Conservation (phyloP, 2,888 invertebrate genomes). For the Lomographa bimaculata region DNA sequence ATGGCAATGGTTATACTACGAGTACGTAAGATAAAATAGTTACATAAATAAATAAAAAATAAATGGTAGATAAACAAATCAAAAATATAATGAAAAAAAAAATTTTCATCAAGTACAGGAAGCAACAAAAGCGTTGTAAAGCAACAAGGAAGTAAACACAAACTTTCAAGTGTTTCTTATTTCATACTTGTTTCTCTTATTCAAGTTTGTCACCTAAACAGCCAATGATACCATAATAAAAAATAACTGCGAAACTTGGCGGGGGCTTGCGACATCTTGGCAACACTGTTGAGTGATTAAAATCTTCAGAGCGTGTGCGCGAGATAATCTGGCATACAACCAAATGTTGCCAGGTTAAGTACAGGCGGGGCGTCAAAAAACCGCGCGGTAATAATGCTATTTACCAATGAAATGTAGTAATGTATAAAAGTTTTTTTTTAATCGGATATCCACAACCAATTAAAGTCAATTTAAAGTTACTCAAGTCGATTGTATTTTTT, state of each 20-base stretch:
- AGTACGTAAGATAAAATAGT: too few species aligned
- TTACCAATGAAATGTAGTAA: too few species aligned
- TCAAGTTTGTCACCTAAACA: slow-evolving; percentile 29
- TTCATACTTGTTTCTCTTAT: slow-evolving; percentile 19
- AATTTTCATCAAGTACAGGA: too few species aligned
- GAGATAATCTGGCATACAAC: slow-evolving; percentile 70
- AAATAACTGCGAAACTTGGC: slow-evolving; percentile 35
- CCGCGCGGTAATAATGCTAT: slow-evolving; percentile 5
- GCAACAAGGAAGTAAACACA: slow-evolving; percentile 6
- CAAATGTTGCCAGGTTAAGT: slow-evolving; percentile 40
- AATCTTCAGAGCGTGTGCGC: slow-evolving; percentile 64
- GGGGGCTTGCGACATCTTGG: slow-evolving; percentile 51
- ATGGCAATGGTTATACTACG: too few species aligned
- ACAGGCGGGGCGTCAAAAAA: slow-evolving; percentile 6
- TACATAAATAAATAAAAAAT: too few species aligned
- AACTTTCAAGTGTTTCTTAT: slow-evolving; percentile 9
- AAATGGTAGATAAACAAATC: too few species aligned
- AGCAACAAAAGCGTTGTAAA: not conserved
- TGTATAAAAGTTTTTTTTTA: too few species aligned
- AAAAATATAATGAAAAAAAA: too few species aligned
- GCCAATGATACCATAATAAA: slow-evolving; percentile 34
- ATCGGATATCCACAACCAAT: too few species aligned
- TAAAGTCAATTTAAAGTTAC: too few species aligned
- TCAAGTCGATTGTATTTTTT: too few species aligned
- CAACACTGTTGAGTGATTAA: slow-evolving; percentile 66